Conservation (phyloP, 2,888 invertebrate genomes). For the Gandaritis pyraliata region DNA sequence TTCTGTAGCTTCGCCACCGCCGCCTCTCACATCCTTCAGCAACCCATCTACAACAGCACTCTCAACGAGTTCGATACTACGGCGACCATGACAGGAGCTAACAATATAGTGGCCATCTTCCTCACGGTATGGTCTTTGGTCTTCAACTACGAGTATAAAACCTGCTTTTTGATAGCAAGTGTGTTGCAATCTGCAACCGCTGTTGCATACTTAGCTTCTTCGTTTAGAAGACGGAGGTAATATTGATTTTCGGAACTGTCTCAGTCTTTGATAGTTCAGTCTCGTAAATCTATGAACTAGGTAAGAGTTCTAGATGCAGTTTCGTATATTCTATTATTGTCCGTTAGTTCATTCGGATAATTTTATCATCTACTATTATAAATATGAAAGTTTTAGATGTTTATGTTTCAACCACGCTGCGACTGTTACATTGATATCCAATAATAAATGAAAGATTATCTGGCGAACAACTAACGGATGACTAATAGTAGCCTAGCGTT, state of each 20-base stretch:
- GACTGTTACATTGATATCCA: no score
- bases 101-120: constrained; percentile 66
- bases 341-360: no score
- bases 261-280: no score
- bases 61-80: constrained; percentile 77
- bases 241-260: constrained; percentile 3
- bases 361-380: no score
- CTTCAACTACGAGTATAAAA: constrained; percentile 68
- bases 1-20: constrained; percentile 72
- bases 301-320: no score
- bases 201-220: constrained; percentile 64
- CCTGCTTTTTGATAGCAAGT: constrained; percentile 72
- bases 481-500: no score
- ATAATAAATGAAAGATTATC: no score
- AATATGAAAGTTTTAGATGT: no score
- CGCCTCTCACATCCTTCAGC: constrained; percentile 68
- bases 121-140: constrained; percentile 68
- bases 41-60: constrained; percentile 72
- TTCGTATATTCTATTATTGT: no score
- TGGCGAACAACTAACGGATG: no score
- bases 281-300: no score
- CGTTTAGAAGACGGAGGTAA: constrained; percentile 69
- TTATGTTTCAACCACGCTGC: no score
- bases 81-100: constrained; percentile 73
- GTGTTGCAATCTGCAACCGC: constrained; percentile 67